Conservation (phyloP, 2,113 vertebrate genomes). For the Perognathus longimembris region DNA sequence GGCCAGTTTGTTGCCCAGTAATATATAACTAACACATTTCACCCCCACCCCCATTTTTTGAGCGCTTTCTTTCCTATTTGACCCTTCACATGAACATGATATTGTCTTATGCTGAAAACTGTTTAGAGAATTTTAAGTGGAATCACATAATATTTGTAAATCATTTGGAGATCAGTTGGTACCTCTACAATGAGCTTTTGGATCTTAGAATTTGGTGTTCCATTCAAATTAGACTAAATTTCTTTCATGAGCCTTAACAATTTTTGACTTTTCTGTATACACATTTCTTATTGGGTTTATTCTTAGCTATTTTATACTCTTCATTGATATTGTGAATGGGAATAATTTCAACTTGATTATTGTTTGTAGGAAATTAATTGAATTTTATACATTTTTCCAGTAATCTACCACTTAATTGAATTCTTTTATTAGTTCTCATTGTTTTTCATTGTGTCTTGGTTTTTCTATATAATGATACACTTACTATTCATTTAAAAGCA, state of each 20-base stretch:
- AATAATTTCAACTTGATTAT: conserved; percentile 67
- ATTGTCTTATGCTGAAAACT: conserved; percentile 17
- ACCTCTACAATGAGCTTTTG: neutral
- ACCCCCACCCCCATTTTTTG: neutral
- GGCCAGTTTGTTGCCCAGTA: neutral
- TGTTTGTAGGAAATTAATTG: conserved; percentile 70
- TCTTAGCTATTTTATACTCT: conserved; percentile 57
- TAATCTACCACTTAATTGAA: conserved; percentile 65
- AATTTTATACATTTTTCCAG: conserved; percentile 68
- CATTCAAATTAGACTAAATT: neutral
- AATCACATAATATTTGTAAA: conserved; percentile 14
- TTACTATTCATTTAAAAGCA: conserved; percentile 35
- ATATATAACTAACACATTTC: neutral
- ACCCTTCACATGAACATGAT: neutral
- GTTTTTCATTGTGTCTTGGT: conserved; percentile 49
- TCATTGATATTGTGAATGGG: conserved; percentile 48
- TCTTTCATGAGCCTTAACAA: neutral
- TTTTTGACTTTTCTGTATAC: conserved; percentile 61
- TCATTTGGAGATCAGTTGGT: neutral
- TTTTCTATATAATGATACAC: conserved; percentile 56
- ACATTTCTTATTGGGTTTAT: conserved; percentile 56
- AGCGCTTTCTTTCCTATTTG: neutral
- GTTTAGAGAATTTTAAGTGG: conserved; percentile 26
- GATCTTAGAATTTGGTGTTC: neutral
- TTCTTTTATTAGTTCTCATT: conserved; percentile 74